phyloP scores from a whole-genome alignment of 1,140 invertebrate genomes.

The Drosophila neocordata region DNA sequence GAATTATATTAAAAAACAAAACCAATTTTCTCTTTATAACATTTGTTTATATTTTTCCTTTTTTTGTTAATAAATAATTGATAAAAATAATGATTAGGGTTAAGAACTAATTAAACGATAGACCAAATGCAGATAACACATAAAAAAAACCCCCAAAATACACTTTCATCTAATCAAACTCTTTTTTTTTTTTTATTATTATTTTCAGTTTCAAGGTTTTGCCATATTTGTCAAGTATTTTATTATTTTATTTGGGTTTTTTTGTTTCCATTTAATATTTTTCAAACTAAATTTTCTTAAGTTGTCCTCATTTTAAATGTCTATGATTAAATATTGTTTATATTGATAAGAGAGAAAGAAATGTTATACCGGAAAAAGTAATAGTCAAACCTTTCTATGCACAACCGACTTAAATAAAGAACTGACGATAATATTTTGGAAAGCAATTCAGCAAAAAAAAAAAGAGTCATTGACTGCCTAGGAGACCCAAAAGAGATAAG shows the following conservation, averaged over 20 bases:
- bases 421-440: background rate
- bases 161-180: background rate
- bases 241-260: background rate
- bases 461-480: background rate
- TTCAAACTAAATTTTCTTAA: background rate
- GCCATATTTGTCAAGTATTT: constrained; percentile 4
- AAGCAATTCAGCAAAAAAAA: background rate
- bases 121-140: background rate
- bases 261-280: too few species aligned
- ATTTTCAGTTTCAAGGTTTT: background rate
- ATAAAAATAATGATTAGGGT: background rate
- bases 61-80: background rate
- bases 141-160: background rate
- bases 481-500: background rate
- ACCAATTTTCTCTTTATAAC: background rate
- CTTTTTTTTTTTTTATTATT: background rate
- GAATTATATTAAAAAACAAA: too few species aligned
- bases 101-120: constrained; percentile 3
- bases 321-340: background rate
- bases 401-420: background rate
- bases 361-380: background rate
- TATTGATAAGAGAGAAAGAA: background rate
- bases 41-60: background rate
- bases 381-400: background rate
- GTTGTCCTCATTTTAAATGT: background rate